Base-by-base conservation (phyloP, 1,140 invertebrate species). In the Tetramorium simillimum region DNA sequence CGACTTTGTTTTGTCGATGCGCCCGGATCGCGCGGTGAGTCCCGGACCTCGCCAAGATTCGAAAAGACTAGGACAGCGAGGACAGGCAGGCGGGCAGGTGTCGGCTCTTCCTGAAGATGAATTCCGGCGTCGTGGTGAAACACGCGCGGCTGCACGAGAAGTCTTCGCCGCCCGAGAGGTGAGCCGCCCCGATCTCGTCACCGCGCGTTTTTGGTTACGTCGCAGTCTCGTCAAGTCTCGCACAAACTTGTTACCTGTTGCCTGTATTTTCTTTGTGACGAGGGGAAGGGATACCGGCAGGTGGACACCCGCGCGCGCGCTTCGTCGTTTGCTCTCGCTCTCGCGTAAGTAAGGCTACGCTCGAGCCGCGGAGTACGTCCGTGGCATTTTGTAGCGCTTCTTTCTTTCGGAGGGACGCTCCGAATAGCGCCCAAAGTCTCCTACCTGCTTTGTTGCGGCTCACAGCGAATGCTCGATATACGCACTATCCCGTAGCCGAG, bases 331-430 rank as follows among this genome's bases (percentile, higher is more conserved):
- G 18, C 5, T n/a, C 56, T 16, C 16, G 43, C 10, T n/a, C 24
- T 76, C 14, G 18, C 78, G 86, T 91, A 89, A 92, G 86, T 91
- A 89, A 92, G 91, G 87, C 92, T 92, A 92, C 90, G 73, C 88
- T 70, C 73, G 2, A 69, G 37, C 60, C 28, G 60, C 16, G 60
- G 24, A 33, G 12, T 6, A 21, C 10, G 7, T 14, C 37, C n/a
- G 28, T 63, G 62, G 18, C 3, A n/a, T 40, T 67, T 40, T 65
- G 2, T 60, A 16, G 21, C 24, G 28, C 49, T 49, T n/a, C 49
- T 28, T 5, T 14, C 7, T 10, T n/a, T 14, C 10, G 7, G 3
- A 24, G 28, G 6, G 14, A 80, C 14, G 33, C n/a, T 53, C 12
- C 9, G 62, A 24, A 43, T 16, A 49, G 21, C 14, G n/a, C n/a